Evolutionary conservation across 2,888 invertebrate species (phyloP).

Genomic region (Rhabditoides inermis): DNA sequence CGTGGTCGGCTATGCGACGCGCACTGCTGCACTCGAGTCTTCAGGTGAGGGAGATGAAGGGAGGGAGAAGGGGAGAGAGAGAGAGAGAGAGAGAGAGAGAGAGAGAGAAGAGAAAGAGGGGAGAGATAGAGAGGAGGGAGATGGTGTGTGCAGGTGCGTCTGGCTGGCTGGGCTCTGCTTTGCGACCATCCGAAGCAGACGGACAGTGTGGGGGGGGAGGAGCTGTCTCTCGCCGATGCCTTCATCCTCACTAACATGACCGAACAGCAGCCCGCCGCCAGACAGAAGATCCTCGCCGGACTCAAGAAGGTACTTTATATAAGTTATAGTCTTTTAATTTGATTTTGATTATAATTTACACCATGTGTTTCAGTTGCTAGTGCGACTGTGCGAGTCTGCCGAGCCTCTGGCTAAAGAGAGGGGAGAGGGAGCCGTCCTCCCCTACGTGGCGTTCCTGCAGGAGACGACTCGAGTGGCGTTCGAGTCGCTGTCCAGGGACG

Average conservation of each 20-base stretch:
- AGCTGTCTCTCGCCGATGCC: slow-evolving; percentile 14
- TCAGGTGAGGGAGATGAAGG: neutral
- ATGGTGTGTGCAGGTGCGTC: slow-evolving; percentile 19
- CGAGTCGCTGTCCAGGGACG: slow-evolving; percentile 14
- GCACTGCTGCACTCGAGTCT: neutral
- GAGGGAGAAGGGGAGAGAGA: neutral
- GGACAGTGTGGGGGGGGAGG: slow-evolving; percentile 10
- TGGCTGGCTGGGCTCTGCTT: slow-evolving; percentile 21
- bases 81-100: too few species aligned
- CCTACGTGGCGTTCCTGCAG: neutral
- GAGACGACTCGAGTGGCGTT: slow-evolving; percentile 15
- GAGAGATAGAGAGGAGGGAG: too few species aligned
- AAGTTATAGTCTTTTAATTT: too few species aligned
- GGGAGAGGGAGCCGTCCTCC: neutral
- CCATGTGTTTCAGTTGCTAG: slow-evolving; percentile 5
- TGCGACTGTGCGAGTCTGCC: slow-evolving; percentile 4
- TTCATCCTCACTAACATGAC: slow-evolving; percentile 23
- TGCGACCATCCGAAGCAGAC: slow-evolving; percentile 24
- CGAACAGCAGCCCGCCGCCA: slow-evolving; percentile 18
- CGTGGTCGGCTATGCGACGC: neutral
- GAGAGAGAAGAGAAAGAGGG: too few species aligned
- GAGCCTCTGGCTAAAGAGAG: neutral
- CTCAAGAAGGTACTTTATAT: slow-evolving; percentile 23
- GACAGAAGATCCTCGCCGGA: slow-evolving; percentile 20
- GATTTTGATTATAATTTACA: too few species aligned